A percentile compares a stretch with the other conserved stretches of the same genome.
These are phyloP conservation scores for Stigmatopora argus DNA, from an alignment of 2,113 vertebrate genomes.

Conservation along the genomic window DNA sequence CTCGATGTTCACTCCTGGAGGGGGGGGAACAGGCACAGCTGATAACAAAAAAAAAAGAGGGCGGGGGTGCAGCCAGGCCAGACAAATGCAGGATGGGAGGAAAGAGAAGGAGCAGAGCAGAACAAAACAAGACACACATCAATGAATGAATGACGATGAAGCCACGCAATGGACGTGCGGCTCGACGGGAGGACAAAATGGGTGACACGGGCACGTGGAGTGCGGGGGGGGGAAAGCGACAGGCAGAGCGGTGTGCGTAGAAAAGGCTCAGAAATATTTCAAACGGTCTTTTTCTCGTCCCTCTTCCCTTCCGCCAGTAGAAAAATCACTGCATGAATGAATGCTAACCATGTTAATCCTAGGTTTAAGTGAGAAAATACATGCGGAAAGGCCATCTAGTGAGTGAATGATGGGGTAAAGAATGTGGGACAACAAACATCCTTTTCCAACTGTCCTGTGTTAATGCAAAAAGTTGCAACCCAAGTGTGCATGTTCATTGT, in stretches of 20 bases:
- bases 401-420: conserved; percentile 12
- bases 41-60: conserved; percentile 55
- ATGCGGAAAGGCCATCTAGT: conserved; percentile 5
- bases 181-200: conserved; percentile 30
- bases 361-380: background rate
- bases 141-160: conserved; percentile 59
- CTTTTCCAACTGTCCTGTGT: no score
- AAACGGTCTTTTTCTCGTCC: background rate
- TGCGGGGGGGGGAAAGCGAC: conserved; percentile 21
- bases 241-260: conserved; percentile 15
- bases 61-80: conserved; percentile 47
- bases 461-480: no score
- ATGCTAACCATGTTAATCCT: conserved; percentile 13
- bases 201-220: conserved; percentile 8
- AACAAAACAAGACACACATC: conserved; percentile 56
- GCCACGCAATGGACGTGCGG: conserved; percentile 46
- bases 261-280: background rate
- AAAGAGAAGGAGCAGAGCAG: conserved; percentile 57
- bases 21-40: conserved; percentile 94
- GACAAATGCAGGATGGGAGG: conserved; percentile 43
- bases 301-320: background rate
- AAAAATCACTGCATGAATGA: conserved; percentile 1
- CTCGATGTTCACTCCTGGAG: conserved; percentile 96
- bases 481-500: no score
- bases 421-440: background rate